Evolutionary conservation across 2,888 invertebrate species (phyloP).

Genomic region (Phyto melanocephala): DNA sequence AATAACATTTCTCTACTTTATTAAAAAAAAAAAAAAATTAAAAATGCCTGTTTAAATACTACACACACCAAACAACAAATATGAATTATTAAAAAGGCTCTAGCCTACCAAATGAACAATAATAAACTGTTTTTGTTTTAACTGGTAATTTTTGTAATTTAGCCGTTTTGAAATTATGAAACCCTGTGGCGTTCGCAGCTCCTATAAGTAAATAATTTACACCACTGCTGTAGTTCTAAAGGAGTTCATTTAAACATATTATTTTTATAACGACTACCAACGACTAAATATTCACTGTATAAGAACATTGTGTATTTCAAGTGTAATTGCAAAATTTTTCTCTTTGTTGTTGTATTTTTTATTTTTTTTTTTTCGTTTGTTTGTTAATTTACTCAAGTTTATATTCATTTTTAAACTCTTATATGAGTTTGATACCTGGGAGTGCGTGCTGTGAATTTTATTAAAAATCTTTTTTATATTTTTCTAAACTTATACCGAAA

Average conservation of each 20-base stretch:
- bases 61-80: conserved; percentile 34
- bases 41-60: not conserved
- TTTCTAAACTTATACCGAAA: conserved; percentile 37
- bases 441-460: conserved; percentile 71
- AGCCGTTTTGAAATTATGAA: conserved; percentile 5
- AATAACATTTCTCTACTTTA: not conserved
- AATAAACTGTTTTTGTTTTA: conserved; percentile 6
- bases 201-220: conserved; percentile 54
- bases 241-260: conserved; percentile 9
- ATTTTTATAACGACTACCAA: not conserved
- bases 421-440: not conserved
- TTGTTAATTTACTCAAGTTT: not conserved
- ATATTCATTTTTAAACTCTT: not conserved
- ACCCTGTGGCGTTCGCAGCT: conserved; percentile 37
- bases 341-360: conserved; percentile 7
- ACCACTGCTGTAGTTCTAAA: not conserved
- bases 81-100: conserved; percentile 62
- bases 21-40: not conserved
- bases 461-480: conserved; percentile 61
- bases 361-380: not conserved
- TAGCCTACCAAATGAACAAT: not conserved
- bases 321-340: not conserved
- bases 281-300: not conserved
- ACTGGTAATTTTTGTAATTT: conserved; percentile 27
- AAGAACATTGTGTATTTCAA: not conserved